Evolutionary conservation across 2,888 invertebrate species (phyloP), one percentile per base, ranked within the genome.

Genomic region (Eupithecia insigniata): DNA sequence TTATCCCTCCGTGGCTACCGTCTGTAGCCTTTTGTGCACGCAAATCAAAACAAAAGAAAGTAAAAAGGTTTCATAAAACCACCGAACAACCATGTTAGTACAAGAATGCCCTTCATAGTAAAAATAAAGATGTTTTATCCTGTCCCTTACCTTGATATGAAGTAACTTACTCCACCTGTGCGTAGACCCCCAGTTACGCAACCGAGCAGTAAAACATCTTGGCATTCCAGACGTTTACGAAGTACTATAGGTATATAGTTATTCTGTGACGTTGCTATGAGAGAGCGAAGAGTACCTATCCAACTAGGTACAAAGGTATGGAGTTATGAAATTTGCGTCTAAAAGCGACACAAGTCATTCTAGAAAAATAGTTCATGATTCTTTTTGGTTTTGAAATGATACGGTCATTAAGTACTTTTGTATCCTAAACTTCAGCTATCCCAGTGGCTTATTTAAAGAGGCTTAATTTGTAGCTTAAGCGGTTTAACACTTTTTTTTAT

Each of bases 171-270:
- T 65, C 68, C 66, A 74, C 70, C 73, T 71, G 66, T 26, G 43
- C 32, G 43, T 51, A 69, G 22, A 60, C 69, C 66, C 55, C 12
- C 58, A 69, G 62, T 74, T 71, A 69, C 71, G 58, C 18, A 71
- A 71, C 73, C 67, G 66, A 39, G 71, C 36, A 66, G 69, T 74
- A 71, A 62, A 71, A 55, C 74, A 71, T 71, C 74, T 68, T 69
- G 43, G 71, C 61, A 71, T 71, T 66, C 62, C 58, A n/a, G 51
- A 64, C 64, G 64, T 36, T 26, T 55, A 55, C 36, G 55, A 22
- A 10, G n/a, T 51, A n/a, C 46, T 46, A 46, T n/a, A n/a, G n/a
- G n/a, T n/a, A n/a, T 2, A 43, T 43, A 46, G 46, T 10, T 51
- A 22, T 51, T 51, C 46, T 51, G 46, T 51, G 46, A 32, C 58